phyloP scores from a whole-genome alignment of 2,113 vertebrate species.

The Sula dactylatra region DNA sequence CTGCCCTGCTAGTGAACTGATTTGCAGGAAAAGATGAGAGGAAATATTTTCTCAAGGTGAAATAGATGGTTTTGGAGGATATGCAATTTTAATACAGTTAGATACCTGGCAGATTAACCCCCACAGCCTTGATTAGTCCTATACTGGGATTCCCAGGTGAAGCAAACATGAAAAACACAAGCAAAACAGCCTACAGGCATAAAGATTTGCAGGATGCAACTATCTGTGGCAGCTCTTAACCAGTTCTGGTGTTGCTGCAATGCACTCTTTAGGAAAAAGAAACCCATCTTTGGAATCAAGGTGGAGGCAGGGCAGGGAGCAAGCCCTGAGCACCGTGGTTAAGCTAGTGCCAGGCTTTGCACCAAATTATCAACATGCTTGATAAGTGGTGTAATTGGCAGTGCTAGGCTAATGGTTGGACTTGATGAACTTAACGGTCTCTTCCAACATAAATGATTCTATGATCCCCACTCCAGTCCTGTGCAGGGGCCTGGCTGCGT shows the following conservation, averaged over 20 bases:
- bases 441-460: background rate
- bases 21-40: background rate
- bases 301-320: background rate
- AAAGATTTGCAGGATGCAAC: background rate
- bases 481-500: rapidly evolving
- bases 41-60: background rate
- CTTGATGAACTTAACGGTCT: background rate
- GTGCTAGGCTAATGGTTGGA: background rate
- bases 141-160: background rate
- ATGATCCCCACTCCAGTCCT: rapidly evolving
- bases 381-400: background rate
- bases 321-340: background rate
- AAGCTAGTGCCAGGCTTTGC: background rate
- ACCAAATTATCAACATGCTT: background rate
- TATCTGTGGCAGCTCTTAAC: background rate
- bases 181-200: background rate
- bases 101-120: background rate
- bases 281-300: background rate
- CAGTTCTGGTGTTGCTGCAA: background rate
- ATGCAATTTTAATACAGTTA: background rate
- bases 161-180: background rate
- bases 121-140: background rate
- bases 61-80: background rate
- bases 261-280: background rate
- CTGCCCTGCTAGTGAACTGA: background rate